Conservation (phyloP, 2,797 vertebrate genomes). For the Pipistrellus nathusii region DNA sequence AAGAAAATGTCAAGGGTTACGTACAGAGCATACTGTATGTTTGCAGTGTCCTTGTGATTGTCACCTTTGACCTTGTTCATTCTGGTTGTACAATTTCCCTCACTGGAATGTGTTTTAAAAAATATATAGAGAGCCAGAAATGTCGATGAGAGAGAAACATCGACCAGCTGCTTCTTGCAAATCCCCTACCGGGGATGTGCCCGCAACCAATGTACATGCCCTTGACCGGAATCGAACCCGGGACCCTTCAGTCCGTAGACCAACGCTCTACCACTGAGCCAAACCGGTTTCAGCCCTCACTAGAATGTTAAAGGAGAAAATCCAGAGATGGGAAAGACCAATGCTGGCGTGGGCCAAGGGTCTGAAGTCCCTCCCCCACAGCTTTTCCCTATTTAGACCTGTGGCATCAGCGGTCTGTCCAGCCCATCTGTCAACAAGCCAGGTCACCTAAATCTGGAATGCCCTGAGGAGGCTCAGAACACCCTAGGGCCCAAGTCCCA, state of each 20-base stretch:
- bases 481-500: background rate
- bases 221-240: no score
- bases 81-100: background rate
- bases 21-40: background rate
- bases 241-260: no score
- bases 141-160: no score
- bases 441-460: background rate
- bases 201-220: no score
- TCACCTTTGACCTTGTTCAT: background rate
- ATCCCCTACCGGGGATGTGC: no score
- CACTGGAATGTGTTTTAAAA: background rate
- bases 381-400: background rate
- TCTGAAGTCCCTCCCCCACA: background rate
- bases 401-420: background rate
- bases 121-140: no score
- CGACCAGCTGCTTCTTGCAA: no score
- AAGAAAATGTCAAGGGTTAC: slow-evolving; percentile 23
- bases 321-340: background rate
- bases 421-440: background rate
- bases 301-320: background rate
- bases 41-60: background rate
- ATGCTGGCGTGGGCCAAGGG: background rate
- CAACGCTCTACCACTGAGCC: no score
- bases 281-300: no score
- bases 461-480: background rate